Base-by-base conservation (phyloP, 2,797 vertebrate genomes). In the Gallirallus australis region DNA sequence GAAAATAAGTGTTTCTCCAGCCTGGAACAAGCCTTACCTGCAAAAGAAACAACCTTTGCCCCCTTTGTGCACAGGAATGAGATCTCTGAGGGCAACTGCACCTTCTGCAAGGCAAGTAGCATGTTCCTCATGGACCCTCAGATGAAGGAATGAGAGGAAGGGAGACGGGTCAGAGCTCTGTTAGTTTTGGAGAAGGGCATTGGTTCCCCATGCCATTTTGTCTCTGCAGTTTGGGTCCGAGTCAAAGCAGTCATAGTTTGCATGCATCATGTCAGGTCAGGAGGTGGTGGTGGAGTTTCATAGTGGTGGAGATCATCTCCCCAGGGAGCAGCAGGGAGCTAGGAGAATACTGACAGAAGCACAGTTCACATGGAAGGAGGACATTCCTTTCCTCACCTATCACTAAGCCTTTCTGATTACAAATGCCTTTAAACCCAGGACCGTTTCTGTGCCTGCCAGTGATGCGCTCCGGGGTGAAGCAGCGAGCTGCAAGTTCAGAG, bases 341-440 rank as follows among this genome's bases (percentile, higher is more conserved):
- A 8, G 82, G 47, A 72, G 16, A 57, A 21, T 21, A 81, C 33
- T 82, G 83, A 39, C 71, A 48, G 53, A 53, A 48, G 21, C 48
- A 10, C 7, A 17, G 23, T n/a, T 72, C 37, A 63, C 40, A 16
- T 2, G 2, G 39, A 19, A 91, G 89, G 77, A 90, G 92, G n/a
- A 75, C 31, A 13, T 82, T 86, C 59, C 59, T 83, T 90, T 64
- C 83, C 77, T 84, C 56, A 70, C 60, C 57, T 93, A 4, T 71
- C 61, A 50, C 79, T 64, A 64, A 85, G 68, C 78, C 83, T 95
- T 95, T 94, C 64, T 94, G 31, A 68, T 82, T 53, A 73, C 30
- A 80, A 45, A 92, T 93, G 94, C 90, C 90, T 96, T 96, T 83
- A 91, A 90, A 86, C 39, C 35, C 35, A 73, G 12, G 31, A 59